Conservation (phyloP, 1,140 invertebrate species). For the Bombus cullumanus region DNA sequence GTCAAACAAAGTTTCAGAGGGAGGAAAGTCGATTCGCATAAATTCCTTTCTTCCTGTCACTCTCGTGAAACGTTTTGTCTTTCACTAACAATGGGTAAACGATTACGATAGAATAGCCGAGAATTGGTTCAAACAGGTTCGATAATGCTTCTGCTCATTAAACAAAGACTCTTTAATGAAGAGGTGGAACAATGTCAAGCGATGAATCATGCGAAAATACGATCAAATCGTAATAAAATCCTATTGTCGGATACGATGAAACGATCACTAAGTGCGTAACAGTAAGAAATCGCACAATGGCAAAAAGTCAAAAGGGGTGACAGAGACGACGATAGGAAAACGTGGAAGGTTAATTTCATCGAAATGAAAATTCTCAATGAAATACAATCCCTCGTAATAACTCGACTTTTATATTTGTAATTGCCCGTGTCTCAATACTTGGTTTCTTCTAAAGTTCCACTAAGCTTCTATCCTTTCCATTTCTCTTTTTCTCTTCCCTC, state of each 20-base stretch:
- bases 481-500: background rate
- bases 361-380: background rate
- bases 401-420: conserved; percentile 1
- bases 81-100: background rate
- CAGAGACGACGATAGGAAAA: background rate
- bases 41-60: background rate
- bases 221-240: too few species aligned
- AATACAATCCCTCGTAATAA: conserved; percentile 4
- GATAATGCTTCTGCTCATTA: background rate
- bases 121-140: background rate
- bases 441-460: background rate
- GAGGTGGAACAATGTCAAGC: background rate
- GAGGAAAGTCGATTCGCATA: background rate
- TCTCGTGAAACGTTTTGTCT: background rate
- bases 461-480: background rate
- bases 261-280: background rate
- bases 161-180: background rate
- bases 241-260: background rate
- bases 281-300: background rate
- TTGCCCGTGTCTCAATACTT: background rate
- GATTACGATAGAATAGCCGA: background rate
- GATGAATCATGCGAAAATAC: background rate
- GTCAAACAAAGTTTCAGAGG: background rate
- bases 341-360: background rate
- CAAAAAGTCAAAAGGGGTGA: too few species aligned